Base-by-base conservation (phyloP, 2,888 invertebrate genomes). In the Oscheius sp. region DNA sequence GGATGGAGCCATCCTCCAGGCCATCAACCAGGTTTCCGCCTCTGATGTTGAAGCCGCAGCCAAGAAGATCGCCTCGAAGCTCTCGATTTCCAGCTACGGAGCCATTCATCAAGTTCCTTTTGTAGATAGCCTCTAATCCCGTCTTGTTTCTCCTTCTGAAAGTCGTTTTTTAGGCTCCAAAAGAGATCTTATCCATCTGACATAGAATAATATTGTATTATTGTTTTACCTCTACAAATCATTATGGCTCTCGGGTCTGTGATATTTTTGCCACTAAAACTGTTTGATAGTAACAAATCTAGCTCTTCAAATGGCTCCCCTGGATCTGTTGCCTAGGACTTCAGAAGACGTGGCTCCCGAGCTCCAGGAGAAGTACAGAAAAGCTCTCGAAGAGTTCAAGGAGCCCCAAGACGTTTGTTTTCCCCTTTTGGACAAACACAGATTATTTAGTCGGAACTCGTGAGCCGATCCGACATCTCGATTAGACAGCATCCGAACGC, bases 51-150 rank as follows among this genome's bases (percentile, higher is more conserved):
- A 82, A 47, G 76, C 79, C 0, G 84, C 84, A 21, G 81, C 79
- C 10, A 79, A 81, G 75, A 81, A 77, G 48, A 48, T 81, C 33
- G 57, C 77, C 2, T 60, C 62, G 33, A 79, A 80, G 57, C 65
- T 84, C 21, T 79, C 84, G 3, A 53, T 84, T 65, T 79, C 84
- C 55, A 78, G 79, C 71, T 79, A 80, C 59, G 84, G 84, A 68
- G 75, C 75, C 66, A 73, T 84, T 58, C 32, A 59, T 47, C 51
- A 76, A 32, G 82, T 84, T n/a, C 84, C 84, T 63, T 84, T 79
- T 71, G 76, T 75, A 37, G 81, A 81, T 37, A 66, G 74, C 21
- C 65, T 83, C 73, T 83, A 70, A 76, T 62, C 51, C 42, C 9
- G 29, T 55, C 42, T 42, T 7, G 42, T 3, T 42, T 42, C 42